Base-by-base conservation (phyloP, 2,797 vertebrate species). In the Lindbergichthys nudifrons region DNA sequence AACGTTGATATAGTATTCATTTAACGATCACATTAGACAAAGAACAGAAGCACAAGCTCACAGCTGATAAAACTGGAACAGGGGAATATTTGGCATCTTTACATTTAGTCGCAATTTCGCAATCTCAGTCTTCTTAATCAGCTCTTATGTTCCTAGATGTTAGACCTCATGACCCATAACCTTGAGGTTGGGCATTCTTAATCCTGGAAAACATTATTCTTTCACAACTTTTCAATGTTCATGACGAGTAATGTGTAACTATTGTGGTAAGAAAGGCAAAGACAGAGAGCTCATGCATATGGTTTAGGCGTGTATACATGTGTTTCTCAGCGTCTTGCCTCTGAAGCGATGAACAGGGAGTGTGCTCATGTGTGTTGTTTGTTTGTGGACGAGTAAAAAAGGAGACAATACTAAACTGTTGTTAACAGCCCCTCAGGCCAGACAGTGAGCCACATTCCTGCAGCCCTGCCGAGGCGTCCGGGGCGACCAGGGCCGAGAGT, bases 371-470 rank as follows among this genome's bases (percentile, higher is more conserved):
- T n/a, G 63, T 79, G 87, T 77, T 92, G 90, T 93, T 94, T 93
- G 93, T 92, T 92, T 89, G 83, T 80, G 75, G 82, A 75, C 80
- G 74, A 82, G 70, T 89, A 82, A 88, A 83, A 80, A 85, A 76
- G 58, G 69, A 88, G 74, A 94, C 94, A 93, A 94, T 86, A 78
- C 90, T 77, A 63, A 88, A 84, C 80, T 70, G 90, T 90, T 87
- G 91, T 93, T 93, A 93, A 94, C 86, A 90, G 86, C 87, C 77
- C 85, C 79, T 73, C 70, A 75, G 88, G 70, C 89, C 91, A 95
- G 93, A 94, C 94, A 94, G 84, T 42, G 72, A 87, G 79, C 82
- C 80, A 67, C 92, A 96, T 95, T 95, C 93, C 89, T 88, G 84
- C 74, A 80, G 88, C 36, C 52, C 72, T 42, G 69, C 68, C 14